Base-by-base conservation (phyloP, 2,797 vertebrate species). In the Rhadinocentrus ornatus region DNA sequence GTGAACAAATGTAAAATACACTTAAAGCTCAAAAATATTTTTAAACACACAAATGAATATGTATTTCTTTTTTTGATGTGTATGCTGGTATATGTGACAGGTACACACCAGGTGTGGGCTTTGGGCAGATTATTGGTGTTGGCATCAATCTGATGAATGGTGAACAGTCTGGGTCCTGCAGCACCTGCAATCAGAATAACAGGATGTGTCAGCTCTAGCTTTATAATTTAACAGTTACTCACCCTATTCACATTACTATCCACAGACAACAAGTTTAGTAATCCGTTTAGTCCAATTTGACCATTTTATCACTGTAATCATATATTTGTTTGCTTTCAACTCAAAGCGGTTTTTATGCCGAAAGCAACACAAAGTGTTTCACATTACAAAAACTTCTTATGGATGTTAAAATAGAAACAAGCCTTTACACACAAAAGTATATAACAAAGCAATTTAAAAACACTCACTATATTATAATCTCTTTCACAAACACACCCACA, bases 101-200 rank as follows among this genome's bases (percentile, higher is more conserved):
- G 46, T 8, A 69, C 76, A 52, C 81, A 99, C 97, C 97, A 99
- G 29, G 98, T 99, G 55, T 99, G 98, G 75, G 98, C 98, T 93
- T 99, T 99, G 24, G 98, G 98, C 89, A 99, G 82, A 62, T 99
- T 98, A 73, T 99, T 97, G 59, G 97, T 94, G 92, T 95, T 98
- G 83, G 97, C 97, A 59, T 99, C 98, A 1, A 99, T 99, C 94
- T 98, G 96, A 91, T 99, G 98, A 62, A 99, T 99, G 75, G 98
- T 99, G 76, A 99, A 99, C 78, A 99, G 95, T 52, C 98, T 93
- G 3, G 97, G 98, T 20, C 98, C 98, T 7, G 98, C 97, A 74
- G 98, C 97, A 73, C 98, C 98, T 99, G 92, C 37, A 77, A 61
- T 6, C 10, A 55, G 56, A 76, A 66, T 63, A 68, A 56, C 13